A percentile compares a stretch with the other conserved stretches of the same genome.
Evolutionary conservation across 2,888 invertebrate genomes (phyloP).

Genomic region (Tiliacea citrago): DNA sequence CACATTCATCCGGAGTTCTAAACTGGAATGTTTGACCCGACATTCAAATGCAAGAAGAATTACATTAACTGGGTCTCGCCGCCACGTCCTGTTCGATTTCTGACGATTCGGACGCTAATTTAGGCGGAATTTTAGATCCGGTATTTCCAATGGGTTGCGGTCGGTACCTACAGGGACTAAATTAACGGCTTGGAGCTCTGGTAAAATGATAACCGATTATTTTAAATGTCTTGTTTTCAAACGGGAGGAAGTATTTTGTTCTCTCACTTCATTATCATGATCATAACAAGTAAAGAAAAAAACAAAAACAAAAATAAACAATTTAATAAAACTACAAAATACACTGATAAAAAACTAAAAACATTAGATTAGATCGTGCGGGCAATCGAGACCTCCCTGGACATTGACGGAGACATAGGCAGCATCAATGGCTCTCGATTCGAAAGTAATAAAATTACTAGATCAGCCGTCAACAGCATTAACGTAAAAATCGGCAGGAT

Average conservation of each 20-base stretch:
- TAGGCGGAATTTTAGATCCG: background rate
- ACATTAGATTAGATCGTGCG: background rate
- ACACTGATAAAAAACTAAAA: conserved; percentile 15
- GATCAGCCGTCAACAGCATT: conserved; percentile 77
- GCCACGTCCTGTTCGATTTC: background rate
- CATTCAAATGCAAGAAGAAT: background rate
- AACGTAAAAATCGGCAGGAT: conserved; percentile 80
- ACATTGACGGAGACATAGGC: conserved; percentile 15
- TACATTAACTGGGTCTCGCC: background rate
- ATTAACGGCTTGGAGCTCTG: conserved; percentile 1
- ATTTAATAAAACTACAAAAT: conserved; percentile 34
- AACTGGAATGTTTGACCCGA: background rate
- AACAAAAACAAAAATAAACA: background rate
- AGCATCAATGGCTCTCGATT: conserved; percentile 59
- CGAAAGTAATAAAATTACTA: conserved; percentile 76
- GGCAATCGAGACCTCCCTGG: background rate
- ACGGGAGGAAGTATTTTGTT: background rate
- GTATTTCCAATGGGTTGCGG: background rate
- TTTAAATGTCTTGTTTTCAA: background rate
- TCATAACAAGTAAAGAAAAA: background rate
- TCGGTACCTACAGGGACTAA: background rate
- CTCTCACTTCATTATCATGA: background rate
- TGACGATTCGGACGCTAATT: background rate
- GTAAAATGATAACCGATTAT: background rate
- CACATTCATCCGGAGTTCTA: background rate